Percentiles rank a stretch among this genome's conserved stretches.
These are phyloP conservation scores for Pangasius mekongensis DNA, from an alignment of 2,797 vertebrate genomes.

Conservation along the genomic window DNA sequence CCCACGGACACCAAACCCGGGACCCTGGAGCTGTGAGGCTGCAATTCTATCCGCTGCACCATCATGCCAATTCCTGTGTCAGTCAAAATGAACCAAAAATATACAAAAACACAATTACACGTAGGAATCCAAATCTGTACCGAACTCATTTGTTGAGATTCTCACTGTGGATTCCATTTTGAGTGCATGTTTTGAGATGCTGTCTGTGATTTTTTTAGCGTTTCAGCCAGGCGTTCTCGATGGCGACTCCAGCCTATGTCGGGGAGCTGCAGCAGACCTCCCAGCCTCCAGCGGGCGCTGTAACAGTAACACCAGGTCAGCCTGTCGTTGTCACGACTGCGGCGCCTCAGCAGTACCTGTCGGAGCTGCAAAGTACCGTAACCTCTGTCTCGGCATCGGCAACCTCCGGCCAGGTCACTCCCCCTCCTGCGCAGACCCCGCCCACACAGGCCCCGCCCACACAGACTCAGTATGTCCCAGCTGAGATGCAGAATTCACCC, in stretches of 20 bases:
- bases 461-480: slow-evolving; percentile 86
- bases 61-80: too few species aligned
- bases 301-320: slow-evolving; percentile 70
- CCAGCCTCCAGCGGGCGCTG: slow-evolving; percentile 74
- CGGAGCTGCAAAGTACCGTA: slow-evolving; percentile 80
- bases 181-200: neutral
- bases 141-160: neutral
- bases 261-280: slow-evolving; percentile 85
- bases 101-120: neutral
- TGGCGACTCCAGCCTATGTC: slow-evolving; percentile 91
- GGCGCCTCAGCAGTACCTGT: slow-evolving; percentile 80
- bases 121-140: neutral
- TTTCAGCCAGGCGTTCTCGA: slow-evolving; percentile 71
- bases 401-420: slow-evolving; percentile 68
- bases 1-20: neutral
- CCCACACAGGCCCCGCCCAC: slow-evolving; percentile 69
- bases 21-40: neutral
- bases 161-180: neutral
- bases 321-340: slow-evolving; percentile 67
- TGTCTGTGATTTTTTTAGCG: slow-evolving; percentile 50
- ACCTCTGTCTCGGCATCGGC: slow-evolving; percentile 66
- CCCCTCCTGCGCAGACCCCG: slow-evolving; percentile 69
- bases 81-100: neutral
- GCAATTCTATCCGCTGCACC: neutral
- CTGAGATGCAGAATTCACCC: slow-evolving; percentile 82